phyloP scores from a whole-genome alignment of 1,140 invertebrate genomes.

The Papilio aristodemus region DNA sequence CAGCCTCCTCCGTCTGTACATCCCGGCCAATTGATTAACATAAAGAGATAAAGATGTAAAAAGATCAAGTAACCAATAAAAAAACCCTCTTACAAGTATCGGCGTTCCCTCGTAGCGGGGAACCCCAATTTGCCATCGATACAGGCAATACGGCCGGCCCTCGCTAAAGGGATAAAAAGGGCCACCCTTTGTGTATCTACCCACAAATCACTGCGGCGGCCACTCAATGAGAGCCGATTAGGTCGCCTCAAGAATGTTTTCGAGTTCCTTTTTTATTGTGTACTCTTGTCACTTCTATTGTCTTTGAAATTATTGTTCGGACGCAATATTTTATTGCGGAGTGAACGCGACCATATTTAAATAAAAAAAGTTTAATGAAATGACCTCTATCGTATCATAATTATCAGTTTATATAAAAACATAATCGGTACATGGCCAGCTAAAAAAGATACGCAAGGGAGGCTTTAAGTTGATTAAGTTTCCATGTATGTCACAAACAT shows the following conservation, averaged over 20 bases:
- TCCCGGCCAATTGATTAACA: slow-evolving; percentile 34
- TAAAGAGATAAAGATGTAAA: slow-evolving; percentile 43
- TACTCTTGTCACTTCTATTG: slow-evolving; percentile 34
- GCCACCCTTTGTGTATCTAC: slow-evolving; percentile 67
- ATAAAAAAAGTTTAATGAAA: no score
- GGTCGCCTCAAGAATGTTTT: slow-evolving; percentile 59
- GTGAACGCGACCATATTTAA: no score
- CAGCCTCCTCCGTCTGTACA: background rate
- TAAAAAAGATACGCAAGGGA: no score
- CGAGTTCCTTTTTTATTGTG: slow-evolving; percentile 43
- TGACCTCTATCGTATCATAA: no score
- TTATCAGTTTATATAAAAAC: no score
- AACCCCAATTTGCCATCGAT: slow-evolving; percentile 74
- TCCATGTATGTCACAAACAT: no score
- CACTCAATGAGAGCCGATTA: slow-evolving; percentile 54
- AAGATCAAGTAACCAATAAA: slow-evolving; percentile 50
- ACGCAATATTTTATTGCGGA: background rate
- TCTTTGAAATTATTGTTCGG: slow-evolving; percentile 1
- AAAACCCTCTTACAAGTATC: slow-evolving; percentile 50
- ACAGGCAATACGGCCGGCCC: slow-evolving; percentile 64
- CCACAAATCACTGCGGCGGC: slow-evolving; percentile 62
- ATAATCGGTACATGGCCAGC: no score
- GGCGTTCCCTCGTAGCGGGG: slow-evolving; percentile 48
- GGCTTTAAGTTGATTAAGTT: no score
- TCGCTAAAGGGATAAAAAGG: slow-evolving; percentile 70